Evolutionary conservation across 2,797 vertebrate species (phyloP).

Genomic region (Rachycentron canadum): DNA sequence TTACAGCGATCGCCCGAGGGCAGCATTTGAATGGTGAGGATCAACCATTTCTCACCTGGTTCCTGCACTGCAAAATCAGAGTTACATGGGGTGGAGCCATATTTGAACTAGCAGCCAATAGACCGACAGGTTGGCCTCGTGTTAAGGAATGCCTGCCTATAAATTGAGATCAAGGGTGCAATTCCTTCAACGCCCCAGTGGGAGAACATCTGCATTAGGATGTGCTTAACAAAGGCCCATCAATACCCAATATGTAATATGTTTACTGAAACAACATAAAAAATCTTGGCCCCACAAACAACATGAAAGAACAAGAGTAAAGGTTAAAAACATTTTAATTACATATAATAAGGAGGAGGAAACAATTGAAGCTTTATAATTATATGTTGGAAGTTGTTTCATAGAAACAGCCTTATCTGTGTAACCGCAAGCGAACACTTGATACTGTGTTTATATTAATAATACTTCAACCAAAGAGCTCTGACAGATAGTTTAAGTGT

Average conservation of each 20-base stretch:
- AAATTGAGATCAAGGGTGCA: background rate
- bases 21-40: background rate
- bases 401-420: slow-evolving; percentile 5
- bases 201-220: background rate
- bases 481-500: slow-evolving; percentile 32
- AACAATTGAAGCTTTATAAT: slow-evolving; percentile 21
- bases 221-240: background rate
- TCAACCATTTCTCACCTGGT: slow-evolving; percentile 26
- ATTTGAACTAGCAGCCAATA: slow-evolving; percentile 5
- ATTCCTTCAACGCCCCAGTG: background rate
- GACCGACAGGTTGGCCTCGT: background rate
- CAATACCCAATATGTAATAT: background rate
- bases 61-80: slow-evolving; percentile 12
- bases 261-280: background rate
- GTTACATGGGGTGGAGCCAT: background rate
- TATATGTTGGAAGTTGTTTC: slow-evolving; percentile 18
- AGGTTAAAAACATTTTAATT: background rate
- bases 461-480: background rate
- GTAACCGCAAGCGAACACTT: slow-evolving; percentile 20
- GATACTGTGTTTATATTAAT: slow-evolving; percentile 12
- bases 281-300: background rate
- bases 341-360: background rate
- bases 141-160: background rate
- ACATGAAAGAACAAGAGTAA: background rate
- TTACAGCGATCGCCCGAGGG: slow-evolving; percentile 18